Evolutionary conservation across 2,797 vertebrate species (phyloP).

Genomic region (Labroides dimidiatus): DNA sequence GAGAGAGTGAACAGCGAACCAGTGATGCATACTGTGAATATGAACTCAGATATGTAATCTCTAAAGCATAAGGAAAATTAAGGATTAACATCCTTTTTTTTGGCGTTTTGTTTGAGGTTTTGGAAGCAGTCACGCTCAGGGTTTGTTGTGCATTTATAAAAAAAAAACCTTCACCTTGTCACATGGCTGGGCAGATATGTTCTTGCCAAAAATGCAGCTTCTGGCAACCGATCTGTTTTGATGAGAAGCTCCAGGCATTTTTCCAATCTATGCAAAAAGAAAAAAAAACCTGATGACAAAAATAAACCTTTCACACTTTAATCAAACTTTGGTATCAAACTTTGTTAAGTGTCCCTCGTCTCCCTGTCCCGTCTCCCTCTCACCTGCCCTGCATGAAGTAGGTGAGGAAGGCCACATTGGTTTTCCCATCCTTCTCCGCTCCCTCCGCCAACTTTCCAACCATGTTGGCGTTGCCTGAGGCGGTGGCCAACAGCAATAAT

Average conservation of each 20-base stretch:
- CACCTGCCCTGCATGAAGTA: conserved; percentile 75
- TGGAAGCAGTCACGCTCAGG: not conserved
- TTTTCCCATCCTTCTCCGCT: conserved; percentile 77
- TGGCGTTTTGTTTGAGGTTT: no score
- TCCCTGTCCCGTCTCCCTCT: conserved; percentile 2
- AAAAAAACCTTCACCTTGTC: conserved; percentile 83
- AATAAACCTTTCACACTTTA: not conserved
- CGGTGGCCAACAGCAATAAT: conserved; percentile 92
- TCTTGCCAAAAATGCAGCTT: conserved; percentile 95
- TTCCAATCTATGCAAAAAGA: conserved; percentile 84
- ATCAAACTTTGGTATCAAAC: not conserved
- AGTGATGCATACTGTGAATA: conserved; percentile 4
- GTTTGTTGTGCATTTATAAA: not conserved
- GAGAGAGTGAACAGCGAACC: not conserved
- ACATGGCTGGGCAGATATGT: conserved; percentile 96
- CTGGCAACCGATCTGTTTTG: conserved; percentile 92
- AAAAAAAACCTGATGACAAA: conserved; percentile 2
- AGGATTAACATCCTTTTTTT: no score
- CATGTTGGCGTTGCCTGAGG: conserved; percentile 92
- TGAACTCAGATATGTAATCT: not conserved
- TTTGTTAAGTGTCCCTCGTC: not conserved
- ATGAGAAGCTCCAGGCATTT: conserved; percentile 95
- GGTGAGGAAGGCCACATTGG: conserved; percentile 89
- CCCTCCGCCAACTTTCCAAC: conserved; percentile 92
- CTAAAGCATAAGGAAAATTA: no score